Base-by-base conservation (phyloP, 1,140 invertebrate species). In the Batillaria attramentaria region DNA sequence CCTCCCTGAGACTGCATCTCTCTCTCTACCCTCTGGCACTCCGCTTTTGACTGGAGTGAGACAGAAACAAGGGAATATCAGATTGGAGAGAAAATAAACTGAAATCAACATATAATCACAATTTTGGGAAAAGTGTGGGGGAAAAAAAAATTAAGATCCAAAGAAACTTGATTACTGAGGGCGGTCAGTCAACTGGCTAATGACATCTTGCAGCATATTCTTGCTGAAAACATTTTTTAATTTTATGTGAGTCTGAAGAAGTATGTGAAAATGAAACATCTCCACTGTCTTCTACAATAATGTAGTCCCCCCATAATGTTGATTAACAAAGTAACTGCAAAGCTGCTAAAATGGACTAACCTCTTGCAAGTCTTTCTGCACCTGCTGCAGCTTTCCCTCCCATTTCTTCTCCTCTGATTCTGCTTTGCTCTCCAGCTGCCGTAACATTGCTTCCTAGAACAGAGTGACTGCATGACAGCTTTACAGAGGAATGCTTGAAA, bases 361-460 rank as follows among this genome's bases (percentile, higher is more conserved):
- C 82, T 87, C 79, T 79, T 83, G 37, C 39, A 89, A 74, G 62
- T 89, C 84, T 79, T 78, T 68, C 60, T 87, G 81, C 70, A 84
- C 79, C 39, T 76, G 37, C 65, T 84, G 68, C 60, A 87, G 62
- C 73, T 85, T 93, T 62, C 92, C 90, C 80, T 93, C 92, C 95
- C 95, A 95, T 28, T 35, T n/a, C 72, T 92, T 91, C 90, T 96
- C 95, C 87, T 94, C 94, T 57, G 92, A 89, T 85, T 94, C 93
- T 83, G 95, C 93, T 88, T 95, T 93, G 82, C 91, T 93, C 87
- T 95, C 94, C 72, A 95, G 90, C 84, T 93, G 93, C 80, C 93
- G 94, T 79, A 95, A 90, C 86, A 94, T 94, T 43, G 92, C 92
- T 88, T 95, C 94, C 87, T 70, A n/a, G n/a, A n/a, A n/a, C n/a